Percentiles rank a stretch among this genome's conserved stretches.
These are phyloP conservation scores for Patella ulyssiponensis DNA, from an alignment of 2,888 invertebrate species.

Conservation along the genomic window DNA sequence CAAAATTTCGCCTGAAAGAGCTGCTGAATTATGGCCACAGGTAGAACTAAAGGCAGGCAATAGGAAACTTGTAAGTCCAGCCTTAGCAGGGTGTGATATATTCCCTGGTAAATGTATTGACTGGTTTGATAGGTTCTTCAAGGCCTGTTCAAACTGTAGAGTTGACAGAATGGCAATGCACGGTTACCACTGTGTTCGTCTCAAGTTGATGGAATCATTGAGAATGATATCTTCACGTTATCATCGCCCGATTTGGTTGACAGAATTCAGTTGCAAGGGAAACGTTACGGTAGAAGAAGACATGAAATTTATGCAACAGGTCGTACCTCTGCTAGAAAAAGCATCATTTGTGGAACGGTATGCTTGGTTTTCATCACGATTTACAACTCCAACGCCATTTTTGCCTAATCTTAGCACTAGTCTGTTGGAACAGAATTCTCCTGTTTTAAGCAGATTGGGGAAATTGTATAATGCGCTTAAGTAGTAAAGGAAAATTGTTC, in stretches of 20 bases:
- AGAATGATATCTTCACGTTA: constrained; percentile 22
- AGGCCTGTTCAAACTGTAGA: constrained; percentile 1
- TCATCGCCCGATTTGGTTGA: constrained; percentile 30
- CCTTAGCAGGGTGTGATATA: constrained; percentile 10
- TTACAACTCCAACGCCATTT: not conserved
- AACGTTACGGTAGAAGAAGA: constrained; percentile 11
- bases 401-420: constrained; percentile 17
- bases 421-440: constrained; percentile 29
- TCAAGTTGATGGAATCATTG: constrained; percentile 12
- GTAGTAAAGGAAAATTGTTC: too few species aligned
- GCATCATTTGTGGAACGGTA: constrained; percentile 33
- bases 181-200: constrained; percentile 7
- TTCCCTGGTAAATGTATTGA: not conserved
- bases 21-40: constrained; percentile 44
- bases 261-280: constrained; percentile 33
- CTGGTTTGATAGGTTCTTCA: constrained; percentile 18
- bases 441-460: constrained; percentile 34
- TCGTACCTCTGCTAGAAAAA: constrained; percentile 32
- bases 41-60: constrained; percentile 29
- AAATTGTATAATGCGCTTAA: constrained; percentile 26
- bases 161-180: constrained; percentile 14
- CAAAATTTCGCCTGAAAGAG: constrained; percentile 42
- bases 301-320: constrained; percentile 26
- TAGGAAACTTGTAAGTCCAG: constrained; percentile 14
- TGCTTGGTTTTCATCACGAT: constrained; percentile 30